Conservation (phyloP, 2,797 vertebrate genomes). For the Salmo trutta region DNA sequence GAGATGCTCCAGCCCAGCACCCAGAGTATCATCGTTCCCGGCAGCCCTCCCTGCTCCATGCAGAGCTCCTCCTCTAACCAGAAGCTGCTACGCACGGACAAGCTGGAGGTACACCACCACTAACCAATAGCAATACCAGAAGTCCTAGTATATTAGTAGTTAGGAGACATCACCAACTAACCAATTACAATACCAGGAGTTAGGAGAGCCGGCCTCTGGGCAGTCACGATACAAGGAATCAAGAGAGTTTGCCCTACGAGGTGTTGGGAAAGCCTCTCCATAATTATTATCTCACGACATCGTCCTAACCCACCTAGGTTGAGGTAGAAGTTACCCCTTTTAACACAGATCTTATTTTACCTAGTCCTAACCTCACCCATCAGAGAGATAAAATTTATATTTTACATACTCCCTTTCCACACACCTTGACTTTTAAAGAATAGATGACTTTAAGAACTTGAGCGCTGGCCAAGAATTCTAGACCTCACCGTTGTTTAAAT, state of each 20-base stretch:
- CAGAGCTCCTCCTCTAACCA: conserved; percentile 84
- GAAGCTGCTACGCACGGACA: conserved; percentile 95
- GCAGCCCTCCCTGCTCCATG: conserved; percentile 89
- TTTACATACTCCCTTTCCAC: no score
- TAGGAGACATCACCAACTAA: background rate
- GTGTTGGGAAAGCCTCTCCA: no score
- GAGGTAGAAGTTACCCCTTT: background rate
- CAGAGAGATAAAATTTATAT: no score
- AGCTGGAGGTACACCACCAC: conserved; percentile 86
- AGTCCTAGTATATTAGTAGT: background rate
- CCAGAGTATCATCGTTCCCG: conserved; percentile 85
- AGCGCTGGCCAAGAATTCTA: no score
- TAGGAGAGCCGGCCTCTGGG: no score
- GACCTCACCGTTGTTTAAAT: no score
- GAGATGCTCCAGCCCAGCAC: conserved; percentile 88
- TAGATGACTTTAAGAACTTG: no score
- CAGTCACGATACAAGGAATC: no score
- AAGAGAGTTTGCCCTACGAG: no score
- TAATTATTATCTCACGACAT: no score
- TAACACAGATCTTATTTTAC: background rate
- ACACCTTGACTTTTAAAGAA: no score
- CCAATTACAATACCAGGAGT: background rate
- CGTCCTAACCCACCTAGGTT: no score
- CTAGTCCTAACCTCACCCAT: background rate
- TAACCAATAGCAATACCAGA: conserved; percentile 9